Percentiles rank a stretch among this genome's conserved stretches.
Evolutionary conservation across 1,140 invertebrate genomes (phyloP).

Genomic region (Ostrea denselamellosa): DNA sequence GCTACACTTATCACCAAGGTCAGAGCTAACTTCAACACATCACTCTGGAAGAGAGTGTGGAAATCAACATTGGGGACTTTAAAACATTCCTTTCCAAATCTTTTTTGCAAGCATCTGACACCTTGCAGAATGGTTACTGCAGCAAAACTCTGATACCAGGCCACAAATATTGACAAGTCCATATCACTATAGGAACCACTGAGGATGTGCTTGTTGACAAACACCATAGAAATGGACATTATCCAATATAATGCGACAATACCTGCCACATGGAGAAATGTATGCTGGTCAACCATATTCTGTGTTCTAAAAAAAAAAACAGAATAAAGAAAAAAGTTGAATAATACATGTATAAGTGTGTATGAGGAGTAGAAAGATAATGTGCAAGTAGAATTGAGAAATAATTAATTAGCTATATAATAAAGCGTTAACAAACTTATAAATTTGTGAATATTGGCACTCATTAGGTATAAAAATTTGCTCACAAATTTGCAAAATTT

Average conservation of each 20-base stretch:
- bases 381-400: no score
- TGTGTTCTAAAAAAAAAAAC: constrained; percentile 1
- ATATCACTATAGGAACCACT: constrained; percentile 61
- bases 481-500: no score
- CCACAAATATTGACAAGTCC: constrained; percentile 76
- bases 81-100: constrained; percentile 41
- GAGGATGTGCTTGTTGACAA: constrained; percentile 77
- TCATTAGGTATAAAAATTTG: no score
- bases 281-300: background rate
- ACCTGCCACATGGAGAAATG: constrained; percentile 8
- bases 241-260: constrained; percentile 75
- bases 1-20: constrained; percentile 71
- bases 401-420: no score
- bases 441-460: no score
- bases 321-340: background rate
- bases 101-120: constrained; percentile 40
- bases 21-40: constrained; percentile 72
- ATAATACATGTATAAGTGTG: no score
- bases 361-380: no score
- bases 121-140: constrained; percentile 62
- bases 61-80: constrained; percentile 58
- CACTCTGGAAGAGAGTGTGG: constrained; percentile 60
- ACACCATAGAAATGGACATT: constrained; percentile 77
- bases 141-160: constrained; percentile 72
- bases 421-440: no score